phyloP scores from a whole-genome alignment of 2,113 vertebrate genomes.

The Alethe diademata region DNA sequence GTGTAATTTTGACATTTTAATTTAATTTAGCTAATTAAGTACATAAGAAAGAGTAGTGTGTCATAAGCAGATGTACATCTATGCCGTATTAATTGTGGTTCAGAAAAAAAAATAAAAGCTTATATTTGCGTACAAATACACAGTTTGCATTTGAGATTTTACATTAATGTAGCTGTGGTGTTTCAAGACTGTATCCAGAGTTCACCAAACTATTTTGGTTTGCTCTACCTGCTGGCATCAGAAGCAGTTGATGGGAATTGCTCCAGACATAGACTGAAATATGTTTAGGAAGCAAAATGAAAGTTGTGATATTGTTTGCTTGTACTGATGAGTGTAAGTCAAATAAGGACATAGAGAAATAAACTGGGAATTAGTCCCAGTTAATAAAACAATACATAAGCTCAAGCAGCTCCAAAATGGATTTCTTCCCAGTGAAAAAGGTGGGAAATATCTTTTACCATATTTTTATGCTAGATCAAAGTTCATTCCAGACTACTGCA shows the following conservation, averaged over 20 bases:
- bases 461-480: not conserved
- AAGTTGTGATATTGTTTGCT: not conserved
- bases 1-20: not conserved
- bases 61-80: not conserved
- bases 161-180: not conserved
- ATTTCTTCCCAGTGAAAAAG: conserved; percentile 7
- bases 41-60: not conserved
- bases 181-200: not conserved
- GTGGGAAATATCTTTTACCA: not conserved
- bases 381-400: conserved; percentile 22
- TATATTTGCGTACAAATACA: not conserved
- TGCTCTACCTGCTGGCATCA: not conserved
- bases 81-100: not conserved
- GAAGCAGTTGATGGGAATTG: not conserved
- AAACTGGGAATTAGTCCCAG: not conserved
- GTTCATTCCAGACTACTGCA: not conserved
- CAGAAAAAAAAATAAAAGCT: not conserved
- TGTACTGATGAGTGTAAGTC: not conserved
- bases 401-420: not conserved
- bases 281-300: not conserved
- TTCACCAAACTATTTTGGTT: not conserved
- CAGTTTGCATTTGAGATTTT: not conserved
- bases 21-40: not conserved
- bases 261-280: not conserved
- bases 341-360: not conserved